Base-by-base conservation (phyloP, 2,113 vertebrate species). In the Genyomyrus donnyi region DNA sequence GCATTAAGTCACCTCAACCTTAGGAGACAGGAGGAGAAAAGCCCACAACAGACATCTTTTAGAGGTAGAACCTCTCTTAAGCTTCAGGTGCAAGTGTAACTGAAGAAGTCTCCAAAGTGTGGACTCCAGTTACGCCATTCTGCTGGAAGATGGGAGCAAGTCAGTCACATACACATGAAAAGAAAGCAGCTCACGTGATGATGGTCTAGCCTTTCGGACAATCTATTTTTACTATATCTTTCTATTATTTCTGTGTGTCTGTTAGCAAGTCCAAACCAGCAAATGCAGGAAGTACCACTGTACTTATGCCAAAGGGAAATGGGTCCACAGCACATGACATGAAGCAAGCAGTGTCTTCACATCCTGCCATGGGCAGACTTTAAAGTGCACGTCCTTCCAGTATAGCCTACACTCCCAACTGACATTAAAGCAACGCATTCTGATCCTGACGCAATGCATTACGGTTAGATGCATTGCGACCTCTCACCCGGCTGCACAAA, bases 81-180 rank as follows among this genome's bases (percentile, higher is more conserved):
- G 56, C 70, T 9, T 5, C 46, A 66, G 90, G 87, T 93, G 94
- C 94, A 95, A 96, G 95, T 90, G 49, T 48, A 85, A 90, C 74
- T 70, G 62, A 31, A 70, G 62, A 31, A 31, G 35, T 42, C 35
- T 77, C 89, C 56, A 89, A 88, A 85, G 89, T 66, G 66, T 88
- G 56, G 62, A 86, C 92, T 88, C 70, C 88, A 77, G 92, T 88
- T 91, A 92, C 85, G 8, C 31, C 86, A 88, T 91, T 80, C 93
- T 89, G 90, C 92, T 94, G 93, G 93, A 87, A 94, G 77, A 74
- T 88, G 15, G 90, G 48, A 87, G 10, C 0, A 74, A 56, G 58
- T 66, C 10, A 35, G 56, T 56, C 6, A 27, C 21, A 50, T 2
- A 86, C 2, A 46, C 49, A 46, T 21, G 46, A 2, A 66, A 39